These are phyloP conservation scores for Oncopodura yosiiana DNA, from an alignment of 1,140 invertebrate genomes.

Conservation along the genomic window DNA sequence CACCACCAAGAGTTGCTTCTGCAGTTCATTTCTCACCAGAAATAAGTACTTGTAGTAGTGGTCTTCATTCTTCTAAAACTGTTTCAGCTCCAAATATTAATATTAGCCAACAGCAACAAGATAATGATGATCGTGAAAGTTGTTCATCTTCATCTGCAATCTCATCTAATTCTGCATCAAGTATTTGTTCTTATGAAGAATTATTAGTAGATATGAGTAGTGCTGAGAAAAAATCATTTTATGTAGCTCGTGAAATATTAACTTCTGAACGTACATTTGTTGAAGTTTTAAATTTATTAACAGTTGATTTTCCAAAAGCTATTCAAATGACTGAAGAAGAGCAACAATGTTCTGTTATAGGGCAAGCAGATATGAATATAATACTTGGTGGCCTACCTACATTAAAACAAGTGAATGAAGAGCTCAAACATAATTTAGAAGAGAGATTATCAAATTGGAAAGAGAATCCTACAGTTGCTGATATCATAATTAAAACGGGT, in stretches of 20 bases:
- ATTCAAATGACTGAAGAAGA: constrained; percentile 44
- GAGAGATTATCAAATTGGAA: constrained; percentile 53
- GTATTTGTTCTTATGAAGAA: constrained; percentile 25
- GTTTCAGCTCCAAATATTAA: too few relatives aligned
- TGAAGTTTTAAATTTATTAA: constrained; percentile 56
- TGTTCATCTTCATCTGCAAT: too few relatives aligned
- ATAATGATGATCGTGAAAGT: too few relatives aligned
- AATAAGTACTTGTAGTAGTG: too few relatives aligned
- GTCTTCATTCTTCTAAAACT: too few relatives aligned
- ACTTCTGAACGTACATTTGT: constrained; percentile 62
- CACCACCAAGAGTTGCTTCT: too few relatives aligned
- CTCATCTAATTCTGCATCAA: too few relatives aligned
- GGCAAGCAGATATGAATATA: constrained; percentile 45
- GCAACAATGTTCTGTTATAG: constrained; percentile 43
- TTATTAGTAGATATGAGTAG: constrained; percentile 24
- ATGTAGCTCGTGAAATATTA: constrained; percentile 57
- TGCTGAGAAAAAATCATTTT: constrained; percentile 44
- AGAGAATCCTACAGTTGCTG: constrained; percentile 51
- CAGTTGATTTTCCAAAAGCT: constrained; percentile 52
- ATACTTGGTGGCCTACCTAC: constrained; percentile 52
- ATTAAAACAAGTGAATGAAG: constrained; percentile 53
- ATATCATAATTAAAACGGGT: constrained; percentile 64
- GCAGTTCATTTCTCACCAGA: too few relatives aligned
- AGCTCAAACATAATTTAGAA: constrained; percentile 54
- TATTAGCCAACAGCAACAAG: too few relatives aligned